phyloP scores from a whole-genome alignment of 2,888 invertebrate genomes.

The Lepidocyrtinus sp. region DNA sequence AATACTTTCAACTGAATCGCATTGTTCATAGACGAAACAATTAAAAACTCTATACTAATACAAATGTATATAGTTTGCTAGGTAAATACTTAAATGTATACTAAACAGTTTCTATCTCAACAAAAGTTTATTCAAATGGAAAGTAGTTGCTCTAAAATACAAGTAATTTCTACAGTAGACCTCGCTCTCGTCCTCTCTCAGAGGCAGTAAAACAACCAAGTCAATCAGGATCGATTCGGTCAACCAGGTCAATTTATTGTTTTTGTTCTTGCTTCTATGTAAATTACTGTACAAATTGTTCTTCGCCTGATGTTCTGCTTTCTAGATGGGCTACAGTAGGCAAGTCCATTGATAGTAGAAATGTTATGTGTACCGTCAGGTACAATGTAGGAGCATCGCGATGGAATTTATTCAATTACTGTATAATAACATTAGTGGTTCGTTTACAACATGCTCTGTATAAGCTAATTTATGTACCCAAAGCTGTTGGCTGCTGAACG shows the following conservation, averaged over 20 bases:
- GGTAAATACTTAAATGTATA: constrained; percentile 5
- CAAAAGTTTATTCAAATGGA: background rate
- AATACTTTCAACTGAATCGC: constrained; percentile 2
- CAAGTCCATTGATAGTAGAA: too few species aligned
- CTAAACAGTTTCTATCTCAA: background rate
- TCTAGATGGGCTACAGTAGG: background rate
- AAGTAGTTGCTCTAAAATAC: background rate
- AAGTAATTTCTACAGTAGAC: background rate
- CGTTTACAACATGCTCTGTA: background rate
- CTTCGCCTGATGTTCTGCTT: background rate
- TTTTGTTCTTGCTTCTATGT: constrained; percentile 1
- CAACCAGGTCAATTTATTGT: constrained; percentile 37
- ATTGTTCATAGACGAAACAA: constrained; percentile 3
- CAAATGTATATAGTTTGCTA: background rate
- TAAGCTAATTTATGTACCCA: background rate
- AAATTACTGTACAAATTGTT: background rate
- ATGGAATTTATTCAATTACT: background rate
- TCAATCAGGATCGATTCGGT: constrained; percentile 32
- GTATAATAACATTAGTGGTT: background rate
- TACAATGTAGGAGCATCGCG: background rate
- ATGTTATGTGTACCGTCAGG: background rate
- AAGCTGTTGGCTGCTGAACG: too few species aligned
- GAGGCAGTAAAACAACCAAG: constrained; percentile 11
- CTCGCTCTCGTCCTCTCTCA: background rate
- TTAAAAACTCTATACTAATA: constrained; percentile 4